Base-by-base conservation (phyloP, 1,140 invertebrate species). In the Lineus longissimus region DNA sequence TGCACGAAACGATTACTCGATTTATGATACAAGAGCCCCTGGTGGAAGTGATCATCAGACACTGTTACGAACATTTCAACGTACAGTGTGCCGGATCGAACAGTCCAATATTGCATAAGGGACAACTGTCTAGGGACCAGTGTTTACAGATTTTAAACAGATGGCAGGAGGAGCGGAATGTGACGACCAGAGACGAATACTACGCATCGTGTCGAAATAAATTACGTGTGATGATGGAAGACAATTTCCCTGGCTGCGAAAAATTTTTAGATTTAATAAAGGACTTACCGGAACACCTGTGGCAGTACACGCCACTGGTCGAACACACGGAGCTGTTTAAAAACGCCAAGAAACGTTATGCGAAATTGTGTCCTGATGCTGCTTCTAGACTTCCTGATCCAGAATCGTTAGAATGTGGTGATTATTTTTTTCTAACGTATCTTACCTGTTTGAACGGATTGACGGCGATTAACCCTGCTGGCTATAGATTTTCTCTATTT, bases 211-310 rank as follows among this genome's bases (percentile, higher is more conserved):
- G 47, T 51, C 6, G 47, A 51, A 4, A 51, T 7, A 51, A 51
- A 27, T n/a, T n/a, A n/a, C n/a, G 19, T n/a, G 25, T 6, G 47
- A 51, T n/a, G 47, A 4, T 51, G 19, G 25, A 7, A 7, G n/a
- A 4, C 25, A 36, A 36, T 51, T 51, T 51, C 47, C 47, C 47
- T n/a, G n/a, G 47, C 47, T 51, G 47, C 47, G n/a, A 51, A n/a
- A 51, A 51, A 51, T 51, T 51, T 51, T 51, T 51, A 51, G 47
- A 51, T 51, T 51, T 51, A n/a, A 51, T 51, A 51, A 51, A 51
- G n/a, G 47, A 51, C n/a, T n/a, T 51, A 51, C 47, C 47, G 4
- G 25, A 51, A 7, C 47, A 51, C 47, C 6, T 51, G 6, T 51
- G 47, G 47, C 47, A 51, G n/a, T 51, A 51, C 47, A n/a, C 47